A percentile compares a stretch with the other conserved stretches of the same genome.
Conservation (phyloP, 1,140 invertebrate species). For the Thaumatotibia leucotreta region DNA sequence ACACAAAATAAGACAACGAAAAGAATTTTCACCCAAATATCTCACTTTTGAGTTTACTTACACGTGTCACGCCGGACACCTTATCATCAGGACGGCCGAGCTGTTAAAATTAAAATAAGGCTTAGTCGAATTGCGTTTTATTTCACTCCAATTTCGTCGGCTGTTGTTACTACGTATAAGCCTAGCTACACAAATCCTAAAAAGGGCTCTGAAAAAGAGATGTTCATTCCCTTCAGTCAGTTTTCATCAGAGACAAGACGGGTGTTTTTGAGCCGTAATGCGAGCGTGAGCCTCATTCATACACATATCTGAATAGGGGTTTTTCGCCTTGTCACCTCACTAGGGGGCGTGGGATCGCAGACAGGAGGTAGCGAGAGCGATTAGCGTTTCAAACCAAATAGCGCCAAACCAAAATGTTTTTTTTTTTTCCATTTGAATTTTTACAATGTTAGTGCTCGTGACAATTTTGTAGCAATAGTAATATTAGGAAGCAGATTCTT, state of each 20-base stretch:
- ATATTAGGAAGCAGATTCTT: too few relatives aligned
- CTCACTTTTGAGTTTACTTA: too few relatives aligned
- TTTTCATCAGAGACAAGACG: not conserved
- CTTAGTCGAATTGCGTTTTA: not conserved
- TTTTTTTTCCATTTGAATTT: not conserved
- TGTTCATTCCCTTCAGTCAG: not conserved
- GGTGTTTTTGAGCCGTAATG: not conserved
- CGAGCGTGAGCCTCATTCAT: slow-evolving; percentile 8
- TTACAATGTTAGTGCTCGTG: not conserved
- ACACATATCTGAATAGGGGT: slow-evolving; percentile 10
- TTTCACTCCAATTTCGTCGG: not conserved
- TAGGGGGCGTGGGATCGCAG: not conserved
- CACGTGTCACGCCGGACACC: not conserved
- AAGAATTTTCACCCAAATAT: not conserved
- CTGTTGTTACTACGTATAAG: not conserved
- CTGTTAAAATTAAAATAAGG: not conserved
- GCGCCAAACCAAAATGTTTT: not conserved
- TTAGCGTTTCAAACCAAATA: not conserved
- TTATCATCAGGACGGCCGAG: not conserved
- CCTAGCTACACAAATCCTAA: not conserved
- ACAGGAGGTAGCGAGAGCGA: not conserved
- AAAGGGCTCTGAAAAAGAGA: not conserved
- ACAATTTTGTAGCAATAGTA: not conserved
- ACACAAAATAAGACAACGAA: not conserved
- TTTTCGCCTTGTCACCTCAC: slow-evolving; percentile 1